Evolutionary conservation across 2,797 vertebrate genomes (phyloP), one percentile per base, ranked within the genome.

Genomic region (Cuniculus paca): DNA sequence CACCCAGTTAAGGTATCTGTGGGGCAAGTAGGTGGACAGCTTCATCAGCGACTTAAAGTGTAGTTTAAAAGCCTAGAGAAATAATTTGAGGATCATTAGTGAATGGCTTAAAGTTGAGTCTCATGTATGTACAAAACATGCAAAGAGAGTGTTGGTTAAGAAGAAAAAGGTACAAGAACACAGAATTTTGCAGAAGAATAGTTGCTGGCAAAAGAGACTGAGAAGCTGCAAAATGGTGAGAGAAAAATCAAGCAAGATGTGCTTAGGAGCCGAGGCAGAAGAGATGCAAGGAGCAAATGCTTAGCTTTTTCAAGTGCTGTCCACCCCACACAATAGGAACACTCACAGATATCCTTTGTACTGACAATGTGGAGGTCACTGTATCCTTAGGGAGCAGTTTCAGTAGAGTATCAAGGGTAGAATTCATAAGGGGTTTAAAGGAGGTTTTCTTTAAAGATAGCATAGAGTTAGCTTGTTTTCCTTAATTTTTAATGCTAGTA

Each of bases 71-170:
- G n/a, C 31, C 52, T 88, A 20, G 63, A 89, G 42, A 85, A 52
- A 7, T 90, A 77, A 79, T 65, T 91, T 74, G 48, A 70, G 13
- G 90, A 90, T 85, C 22, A 68, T 88, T 79, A 87, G 36, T 95
- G 77, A 95, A 68, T 48, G 60, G 4, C 52, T 88, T 95, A 52
- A 90, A 92, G n/a, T 56, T 92, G 91, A 96, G 54, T 45, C 22
- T 88, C 90, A 4, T 68, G 1, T 85, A 11, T 91, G 24, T 83
- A 52, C 16, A 89, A 77, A 93, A 63, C 19, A 28, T 9, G 6
- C 6, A 50, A 48, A 16, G 28, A 60, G 22, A 78, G 19, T 91
- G 4, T 85, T 87, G 11, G 31, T 91, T 91, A 52, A 90, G 54
- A 88, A 83, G 36, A 22, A 85, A 52, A 70, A 75, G 31, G 16